Evolutionary conservation across 2,797 vertebrate species (phyloP).

Genomic region (Sparus aurata): DNA sequence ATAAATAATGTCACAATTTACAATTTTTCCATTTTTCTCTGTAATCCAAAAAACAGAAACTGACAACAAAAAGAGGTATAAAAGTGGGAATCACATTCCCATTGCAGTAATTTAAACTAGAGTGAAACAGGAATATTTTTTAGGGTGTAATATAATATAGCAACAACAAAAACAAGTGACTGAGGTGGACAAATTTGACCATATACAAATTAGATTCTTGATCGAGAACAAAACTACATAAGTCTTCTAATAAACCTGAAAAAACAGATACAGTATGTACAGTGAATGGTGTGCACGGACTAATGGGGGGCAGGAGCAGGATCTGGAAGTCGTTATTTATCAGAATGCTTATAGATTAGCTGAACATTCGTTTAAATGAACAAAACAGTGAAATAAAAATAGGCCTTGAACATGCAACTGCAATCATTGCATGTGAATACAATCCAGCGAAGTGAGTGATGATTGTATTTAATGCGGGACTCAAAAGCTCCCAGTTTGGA

Average conservation of each 20-base stretch:
- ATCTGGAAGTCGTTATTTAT: constrained; percentile 13
- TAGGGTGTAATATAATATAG: constrained; percentile 65
- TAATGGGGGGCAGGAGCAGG: constrained; percentile 39
- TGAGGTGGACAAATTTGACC: constrained; percentile 67
- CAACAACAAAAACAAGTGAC: constrained; percentile 69
- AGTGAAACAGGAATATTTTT: constrained; percentile 58
- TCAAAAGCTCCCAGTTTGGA: constrained; percentile 24
- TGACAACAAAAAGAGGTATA: constrained; percentile 82
- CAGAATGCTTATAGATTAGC: constrained; percentile 3
- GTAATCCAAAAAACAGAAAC: constrained; percentile 69
- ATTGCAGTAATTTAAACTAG: constrained; percentile 73
- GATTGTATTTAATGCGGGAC: background rate
- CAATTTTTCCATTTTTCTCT: constrained; percentile 79
- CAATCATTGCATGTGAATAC: constrained; percentile 5
- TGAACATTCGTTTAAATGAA: constrained; percentile 10
- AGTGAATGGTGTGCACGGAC: constrained; percentile 78
- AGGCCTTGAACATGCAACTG: background rate
- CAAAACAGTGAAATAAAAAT: background rate
- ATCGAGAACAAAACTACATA: constrained; percentile 82
- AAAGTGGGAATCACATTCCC: constrained; percentile 75
- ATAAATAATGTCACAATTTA: constrained; percentile 88
- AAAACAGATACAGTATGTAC: constrained; percentile 82
- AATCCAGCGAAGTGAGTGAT: constrained; percentile 2
- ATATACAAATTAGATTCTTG: constrained; percentile 79
- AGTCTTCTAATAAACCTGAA: constrained; percentile 78